These are phyloP conservation scores for Patiria miniata DNA, from an alignment of 35 echinoderm and acorn worm genomes.

Conservation along the genomic window DNA sequence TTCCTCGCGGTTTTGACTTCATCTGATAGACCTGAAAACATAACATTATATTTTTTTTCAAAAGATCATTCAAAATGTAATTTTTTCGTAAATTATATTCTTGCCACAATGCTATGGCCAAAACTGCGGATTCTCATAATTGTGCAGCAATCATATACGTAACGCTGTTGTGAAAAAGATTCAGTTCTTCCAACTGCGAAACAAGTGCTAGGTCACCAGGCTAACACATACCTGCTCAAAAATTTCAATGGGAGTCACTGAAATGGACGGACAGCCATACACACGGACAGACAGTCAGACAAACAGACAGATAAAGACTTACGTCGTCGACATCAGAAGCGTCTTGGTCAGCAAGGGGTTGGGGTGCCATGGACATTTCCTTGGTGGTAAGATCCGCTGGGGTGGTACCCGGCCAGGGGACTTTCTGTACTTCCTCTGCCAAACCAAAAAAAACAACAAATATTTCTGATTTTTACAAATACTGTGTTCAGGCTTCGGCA, in stretches of 20 bases:
- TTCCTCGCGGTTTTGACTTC: constrained; percentile 77
- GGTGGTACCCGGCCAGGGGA: background rate
- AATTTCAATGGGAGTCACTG: too few relatives aligned
- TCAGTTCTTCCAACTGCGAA: too few relatives aligned
- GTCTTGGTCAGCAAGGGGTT: background rate
- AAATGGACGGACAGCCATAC: too few relatives aligned
- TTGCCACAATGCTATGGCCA: background rate
- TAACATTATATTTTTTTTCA: background rate
- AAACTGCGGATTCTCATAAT: background rate
- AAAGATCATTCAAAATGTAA: background rate
- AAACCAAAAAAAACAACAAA: background rate
- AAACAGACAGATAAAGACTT: too few relatives aligned
- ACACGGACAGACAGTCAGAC: too few relatives aligned
- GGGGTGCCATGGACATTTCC: too few relatives aligned
- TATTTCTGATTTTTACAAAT: background rate
- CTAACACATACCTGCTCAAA: too few relatives aligned
- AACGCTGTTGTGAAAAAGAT: too few relatives aligned
- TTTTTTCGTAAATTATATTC: background rate
- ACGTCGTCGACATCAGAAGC: background rate
- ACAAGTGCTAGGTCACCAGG: too few relatives aligned
- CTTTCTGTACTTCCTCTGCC: background rate
- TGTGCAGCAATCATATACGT: background rate
- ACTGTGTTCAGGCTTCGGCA: too few relatives aligned
- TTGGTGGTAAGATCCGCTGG: background rate
- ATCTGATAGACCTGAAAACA: constrained; percentile 80